Conservation (phyloP, 2,113 vertebrate species). For the Mesitornis unicolor region DNA sequence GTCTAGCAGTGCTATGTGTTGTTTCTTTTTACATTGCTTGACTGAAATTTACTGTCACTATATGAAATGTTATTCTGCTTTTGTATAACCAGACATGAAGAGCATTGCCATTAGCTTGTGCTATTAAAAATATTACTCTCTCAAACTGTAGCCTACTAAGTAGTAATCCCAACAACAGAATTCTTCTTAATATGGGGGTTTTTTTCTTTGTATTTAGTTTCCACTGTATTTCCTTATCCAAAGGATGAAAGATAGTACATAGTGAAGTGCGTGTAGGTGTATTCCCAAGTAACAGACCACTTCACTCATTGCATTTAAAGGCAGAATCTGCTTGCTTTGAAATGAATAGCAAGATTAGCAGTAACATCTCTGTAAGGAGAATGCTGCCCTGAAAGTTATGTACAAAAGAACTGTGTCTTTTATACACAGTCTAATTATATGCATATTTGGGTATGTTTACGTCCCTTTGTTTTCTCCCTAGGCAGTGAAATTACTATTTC, state of each 20-base stretch:
- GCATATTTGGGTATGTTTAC: background rate
- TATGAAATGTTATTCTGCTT: background rate
- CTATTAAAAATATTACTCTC: background rate
- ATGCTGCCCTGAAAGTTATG: background rate
- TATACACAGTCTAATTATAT: background rate
- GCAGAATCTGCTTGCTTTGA: background rate
- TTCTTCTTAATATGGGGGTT: background rate
- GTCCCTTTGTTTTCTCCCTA: background rate
- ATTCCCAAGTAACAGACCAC: background rate
- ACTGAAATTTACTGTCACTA: background rate
- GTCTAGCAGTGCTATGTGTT: background rate
- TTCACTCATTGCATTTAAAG: background rate
- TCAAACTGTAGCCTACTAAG: background rate
- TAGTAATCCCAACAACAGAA: background rate
- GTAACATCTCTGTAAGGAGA: background rate
- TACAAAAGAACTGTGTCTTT: background rate
- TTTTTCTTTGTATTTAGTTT: background rate
- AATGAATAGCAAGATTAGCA: background rate
- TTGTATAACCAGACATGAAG: background rate
- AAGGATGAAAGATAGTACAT: accelerated
- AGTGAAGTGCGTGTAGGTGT: background rate
- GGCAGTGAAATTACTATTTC: background rate
- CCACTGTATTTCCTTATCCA: background rate
- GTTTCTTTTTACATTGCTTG: background rate
- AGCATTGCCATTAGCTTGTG: background rate